These are phyloP conservation scores for Microplitis manilae DNA, from an alignment of 2,888 invertebrate species.

Conservation along the genomic window DNA sequence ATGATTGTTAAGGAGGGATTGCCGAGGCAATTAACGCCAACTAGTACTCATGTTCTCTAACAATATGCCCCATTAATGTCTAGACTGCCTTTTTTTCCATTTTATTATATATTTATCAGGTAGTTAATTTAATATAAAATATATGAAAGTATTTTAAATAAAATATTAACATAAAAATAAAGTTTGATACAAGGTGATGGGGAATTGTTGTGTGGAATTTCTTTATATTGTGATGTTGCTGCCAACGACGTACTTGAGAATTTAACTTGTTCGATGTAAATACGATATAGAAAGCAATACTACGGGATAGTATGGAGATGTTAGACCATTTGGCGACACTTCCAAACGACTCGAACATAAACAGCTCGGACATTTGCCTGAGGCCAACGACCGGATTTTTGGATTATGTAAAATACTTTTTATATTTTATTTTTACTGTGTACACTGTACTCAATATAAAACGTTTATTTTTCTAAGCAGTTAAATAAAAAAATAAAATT, in stretches of 20 bases:
- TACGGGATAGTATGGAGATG: conserved; percentile 17
- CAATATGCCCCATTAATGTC: neutral
- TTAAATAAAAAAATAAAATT: no score
- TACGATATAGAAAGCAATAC: neutral
- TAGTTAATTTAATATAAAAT: no score
- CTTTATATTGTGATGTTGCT: no score
- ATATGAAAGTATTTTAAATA: no score
- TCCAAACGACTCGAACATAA: conserved; percentile 2
- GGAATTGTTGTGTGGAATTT: no score
- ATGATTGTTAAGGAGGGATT: neutral
- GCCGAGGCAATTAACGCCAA: conserved; percentile 6
- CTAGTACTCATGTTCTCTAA: conserved; percentile 2
- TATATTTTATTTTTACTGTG: neutral
- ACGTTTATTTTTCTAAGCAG: no score
- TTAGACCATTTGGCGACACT: conserved; percentile 28
- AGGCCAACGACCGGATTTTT: conserved; percentile 6
- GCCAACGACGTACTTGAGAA: no score
- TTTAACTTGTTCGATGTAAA: no score
- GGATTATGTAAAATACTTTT: neutral
- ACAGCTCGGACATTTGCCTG: conserved; percentile 3
- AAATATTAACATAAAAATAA: no score
- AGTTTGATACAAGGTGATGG: no score
- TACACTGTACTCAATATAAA: no score
- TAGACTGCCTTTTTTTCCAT: neutral
- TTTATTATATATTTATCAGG: neutral